A percentile compares a stretch with the other conserved stretches of the same genome.
Conservation (phyloP, 2,797 vertebrate genomes). For the Paratrypauchen microcephalus region DNA sequence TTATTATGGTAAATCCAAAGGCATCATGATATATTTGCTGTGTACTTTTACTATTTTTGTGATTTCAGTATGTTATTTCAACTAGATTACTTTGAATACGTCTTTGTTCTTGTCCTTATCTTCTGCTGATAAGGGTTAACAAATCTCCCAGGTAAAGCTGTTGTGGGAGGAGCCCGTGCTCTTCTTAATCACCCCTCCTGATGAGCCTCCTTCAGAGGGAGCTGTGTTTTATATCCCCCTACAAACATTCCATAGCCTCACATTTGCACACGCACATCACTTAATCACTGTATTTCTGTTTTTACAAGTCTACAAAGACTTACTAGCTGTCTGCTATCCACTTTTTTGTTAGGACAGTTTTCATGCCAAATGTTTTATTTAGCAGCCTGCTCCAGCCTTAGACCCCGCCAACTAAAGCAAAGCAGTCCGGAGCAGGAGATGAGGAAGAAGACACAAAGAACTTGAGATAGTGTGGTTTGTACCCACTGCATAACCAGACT, state of each 20-base stretch:
- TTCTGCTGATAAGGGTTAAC: conserved; percentile 64
- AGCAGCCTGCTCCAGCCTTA: conserved; percentile 38
- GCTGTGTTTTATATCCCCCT: conserved; percentile 54
- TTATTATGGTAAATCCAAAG: neutral
- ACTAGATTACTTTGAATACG: neutral
- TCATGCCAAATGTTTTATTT: conserved; percentile 70
- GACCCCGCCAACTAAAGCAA: conserved; percentile 63
- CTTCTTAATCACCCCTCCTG: conserved; percentile 62
- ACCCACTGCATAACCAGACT: conserved; percentile 55
- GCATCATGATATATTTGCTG: neutral
- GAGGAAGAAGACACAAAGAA: conserved; percentile 28
- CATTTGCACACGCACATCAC: conserved; percentile 55
- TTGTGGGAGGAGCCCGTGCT: conserved; percentile 3
- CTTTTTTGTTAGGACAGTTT: conserved; percentile 51
- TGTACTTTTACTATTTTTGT: too few relatives aligned
- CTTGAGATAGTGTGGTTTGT: conserved; percentile 42
- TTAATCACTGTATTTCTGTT: conserved; percentile 67
- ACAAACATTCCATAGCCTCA: conserved; percentile 35
- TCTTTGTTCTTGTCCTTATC: neutral
- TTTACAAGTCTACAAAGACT: conserved; percentile 60
- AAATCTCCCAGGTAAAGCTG: conserved; percentile 65
- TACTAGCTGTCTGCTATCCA: conserved; percentile 37
- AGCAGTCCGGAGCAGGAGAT: conserved; percentile 37
- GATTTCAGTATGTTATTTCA: neutral
- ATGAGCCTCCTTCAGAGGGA: conserved; percentile 62